Conservation (phyloP, 2,888 invertebrate species). For the Meta bourneti region DNA sequence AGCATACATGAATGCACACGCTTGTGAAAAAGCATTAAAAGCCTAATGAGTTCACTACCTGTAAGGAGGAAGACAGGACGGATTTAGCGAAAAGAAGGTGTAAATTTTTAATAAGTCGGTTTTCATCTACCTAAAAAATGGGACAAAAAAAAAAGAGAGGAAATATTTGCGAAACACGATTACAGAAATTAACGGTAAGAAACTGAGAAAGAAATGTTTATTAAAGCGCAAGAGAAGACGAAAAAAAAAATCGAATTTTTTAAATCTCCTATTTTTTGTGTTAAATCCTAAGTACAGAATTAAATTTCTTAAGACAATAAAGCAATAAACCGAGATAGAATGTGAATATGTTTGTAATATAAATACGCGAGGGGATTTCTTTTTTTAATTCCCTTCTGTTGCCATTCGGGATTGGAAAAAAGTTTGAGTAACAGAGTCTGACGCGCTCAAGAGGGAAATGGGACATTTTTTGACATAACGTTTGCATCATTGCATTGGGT, state of each 20-base stretch:
- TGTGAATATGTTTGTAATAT: slow-evolving; percentile 41
- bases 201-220: slow-evolving; percentile 73
- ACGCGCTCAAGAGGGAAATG: slow-evolving; percentile 7
- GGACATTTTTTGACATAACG: slow-evolving; percentile 73
- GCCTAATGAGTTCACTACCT: slow-evolving; percentile 54
- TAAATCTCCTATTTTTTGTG: slow-evolving; percentile 11
- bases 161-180: slow-evolving; percentile 70
- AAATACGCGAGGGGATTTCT: slow-evolving; percentile 12
- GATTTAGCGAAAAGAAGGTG: slow-evolving; percentile 52
- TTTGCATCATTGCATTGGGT: slow-evolving; percentile 68
- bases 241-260: slow-evolving; percentile 48
- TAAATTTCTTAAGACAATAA: slow-evolving; percentile 72
- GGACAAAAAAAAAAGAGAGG: slow-evolving; percentile 34
- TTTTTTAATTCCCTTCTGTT: slow-evolving; percentile 46
- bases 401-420: slow-evolving; percentile 20
- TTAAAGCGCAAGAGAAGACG: slow-evolving; percentile 59
- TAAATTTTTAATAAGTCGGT: slow-evolving; percentile 69
- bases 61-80: slow-evolving; percentile 23
- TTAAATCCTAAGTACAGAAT: slow-evolving; percentile 46
- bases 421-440: slow-evolving; percentile 9
- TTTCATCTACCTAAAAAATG: slow-evolving; percentile 29
- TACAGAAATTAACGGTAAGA: slow-evolving; percentile 72
- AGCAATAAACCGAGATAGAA: slow-evolving; percentile 40
- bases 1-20: slow-evolving; percentile 17
- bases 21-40: slow-evolving; percentile 64